Base-by-base conservation (phyloP, 2,888 invertebrate species). In the Thereva nobilitata region DNA sequence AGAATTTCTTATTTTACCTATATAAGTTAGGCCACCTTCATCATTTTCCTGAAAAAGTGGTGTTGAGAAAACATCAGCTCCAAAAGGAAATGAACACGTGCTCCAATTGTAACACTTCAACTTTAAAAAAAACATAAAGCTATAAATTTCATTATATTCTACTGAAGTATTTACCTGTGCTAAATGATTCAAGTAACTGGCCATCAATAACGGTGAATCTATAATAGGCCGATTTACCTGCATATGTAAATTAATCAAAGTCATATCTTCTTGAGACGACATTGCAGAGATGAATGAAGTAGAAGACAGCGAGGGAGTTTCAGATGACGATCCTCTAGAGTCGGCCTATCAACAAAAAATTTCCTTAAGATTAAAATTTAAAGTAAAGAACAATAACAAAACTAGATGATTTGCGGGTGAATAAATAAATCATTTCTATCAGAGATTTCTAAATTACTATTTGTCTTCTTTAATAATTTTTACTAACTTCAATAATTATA, bases 171-270 rank as follows among this genome's bases (percentile, higher is more conserved):
- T 38, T 75, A 89, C 89, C 82, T 95, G 95, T 3, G 95, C 93
- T 75, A 97, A 83, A 79, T 97, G 95, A 74, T 90, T 90, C 77
- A 93, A 88, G 78, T 97, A 97, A 76, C 95, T 95, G 4, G 95
- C 92, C 94, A 97, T 95, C 0, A 97, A 83, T 63, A 97, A 83
- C 0, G 97, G 95, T 0, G 97, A 97, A 75, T 96, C 94, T 5
- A 93, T 89, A 70, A 97, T 97, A 0, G 96, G 92, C 68, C 88
- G 85, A 78, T 93, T 93, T 37, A 95, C 90, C 83, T 97, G 97
- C 87, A 94, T 93, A 75, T 96, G 95, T 10, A 97, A 84, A 81
- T 97, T 95, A 0, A 97, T 93, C 64, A 95, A 81, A 0, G 93
- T 93, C 80, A 93, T 89, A 77, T 95, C 95, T 81, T 95, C 95